Evolutionary conservation across 2,888 invertebrate genomes (phyloP).

Genomic region (Scelioninae gen. 2): DNA sequence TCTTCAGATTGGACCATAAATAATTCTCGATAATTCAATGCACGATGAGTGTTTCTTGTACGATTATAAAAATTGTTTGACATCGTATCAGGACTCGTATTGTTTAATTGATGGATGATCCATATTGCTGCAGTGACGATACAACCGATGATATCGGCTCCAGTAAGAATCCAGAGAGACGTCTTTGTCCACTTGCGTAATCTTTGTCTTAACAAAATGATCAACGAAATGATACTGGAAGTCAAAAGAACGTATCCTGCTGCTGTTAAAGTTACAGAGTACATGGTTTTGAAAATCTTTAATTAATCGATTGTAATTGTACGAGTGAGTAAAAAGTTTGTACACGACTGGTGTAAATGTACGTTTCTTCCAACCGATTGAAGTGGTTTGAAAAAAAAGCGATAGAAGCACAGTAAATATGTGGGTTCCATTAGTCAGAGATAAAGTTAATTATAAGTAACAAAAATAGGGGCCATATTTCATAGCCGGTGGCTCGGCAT

Average conservation of each 20-base stretch:
- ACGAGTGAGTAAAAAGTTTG: neutral
- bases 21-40: constrained; percentile 13
- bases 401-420: neutral
- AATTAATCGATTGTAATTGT: neutral
- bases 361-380: too few relatives aligned
- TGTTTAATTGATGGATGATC: constrained; percentile 42
- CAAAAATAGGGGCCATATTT: constrained; percentile 24
- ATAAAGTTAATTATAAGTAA: constrained; percentile 7
- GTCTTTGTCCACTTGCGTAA: constrained; percentile 60
- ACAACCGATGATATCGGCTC: constrained; percentile 66
- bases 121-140: constrained; percentile 44
- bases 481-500: constrained; percentile 4
- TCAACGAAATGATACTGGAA: constrained; percentile 65
- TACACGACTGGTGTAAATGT: too few relatives aligned
- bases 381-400: too few relatives aligned
- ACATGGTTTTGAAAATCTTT: constrained; percentile 62
- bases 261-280: constrained; percentile 60
- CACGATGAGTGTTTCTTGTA: constrained; percentile 22
- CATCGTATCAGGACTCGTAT: constrained; percentile 1
- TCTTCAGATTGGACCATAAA: neutral
- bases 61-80: constrained; percentile 24
- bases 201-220: constrained; percentile 63
- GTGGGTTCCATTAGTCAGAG: constrained; percentile 14
- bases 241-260: constrained; percentile 65
- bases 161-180: constrained; percentile 63